Evolutionary conservation across 1,140 invertebrate genomes (phyloP).

Genomic region (Globodera rostochiensis): DNA sequence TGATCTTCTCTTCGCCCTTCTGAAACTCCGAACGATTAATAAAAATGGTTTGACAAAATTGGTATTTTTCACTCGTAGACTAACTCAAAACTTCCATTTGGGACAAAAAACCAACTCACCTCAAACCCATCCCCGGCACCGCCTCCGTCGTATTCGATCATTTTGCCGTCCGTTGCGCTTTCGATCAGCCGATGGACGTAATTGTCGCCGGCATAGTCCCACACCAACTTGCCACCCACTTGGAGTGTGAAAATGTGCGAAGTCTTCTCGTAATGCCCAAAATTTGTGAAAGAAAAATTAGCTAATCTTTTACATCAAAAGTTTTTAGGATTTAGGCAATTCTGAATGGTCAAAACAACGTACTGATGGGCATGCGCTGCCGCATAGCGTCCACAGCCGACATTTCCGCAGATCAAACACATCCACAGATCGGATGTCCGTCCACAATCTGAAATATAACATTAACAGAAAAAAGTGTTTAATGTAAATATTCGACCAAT

Average conservation of each 20-base stretch:
- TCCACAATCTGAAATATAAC: conserved; percentile 75
- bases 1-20: conserved; percentile 81
- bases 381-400: conserved; percentile 87
- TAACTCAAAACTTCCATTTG: too few species aligned
- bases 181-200: conserved; percentile 70
- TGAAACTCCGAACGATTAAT: conserved; percentile 50
- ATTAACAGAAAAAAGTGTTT: background rate
- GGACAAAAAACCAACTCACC: background rate
- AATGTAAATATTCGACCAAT: background rate
- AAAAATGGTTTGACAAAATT: background rate
- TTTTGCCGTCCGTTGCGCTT: conserved; percentile 70
- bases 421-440: conserved; percentile 86
- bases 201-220: conserved; percentile 81
- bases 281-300: conserved; percentile 47
- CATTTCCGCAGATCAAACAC: conserved; percentile 95
- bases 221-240: conserved; percentile 89
- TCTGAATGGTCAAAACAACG: conserved; percentile 38
- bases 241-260: conserved; percentile 96
- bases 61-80: too few species aligned
- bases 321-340: background rate
- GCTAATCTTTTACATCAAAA: background rate
- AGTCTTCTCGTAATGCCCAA: conserved; percentile 86
- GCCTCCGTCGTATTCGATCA: conserved; percentile 74
- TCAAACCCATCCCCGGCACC: conserved; percentile 26
- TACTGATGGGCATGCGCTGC: conserved; percentile 75